Percentiles rank a stretch among this genome's conserved stretches.
Evolutionary conservation across 1,140 invertebrate species (phyloP).

Genomic region (Ostrea edulis): DNA sequence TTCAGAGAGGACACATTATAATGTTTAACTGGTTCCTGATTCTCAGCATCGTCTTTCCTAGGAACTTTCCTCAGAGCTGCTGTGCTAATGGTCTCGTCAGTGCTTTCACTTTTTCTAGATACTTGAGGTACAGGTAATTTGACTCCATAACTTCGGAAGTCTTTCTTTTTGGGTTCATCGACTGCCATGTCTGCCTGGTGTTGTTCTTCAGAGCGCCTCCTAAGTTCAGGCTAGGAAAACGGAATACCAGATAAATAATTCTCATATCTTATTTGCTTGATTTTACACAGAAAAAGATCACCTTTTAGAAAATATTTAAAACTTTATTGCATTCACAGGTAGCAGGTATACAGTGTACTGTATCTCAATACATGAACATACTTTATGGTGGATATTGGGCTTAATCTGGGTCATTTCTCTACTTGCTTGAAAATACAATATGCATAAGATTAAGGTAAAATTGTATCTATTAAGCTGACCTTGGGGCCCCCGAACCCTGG

Average conservation of each 20-base stretch:
- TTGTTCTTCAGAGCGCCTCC: constrained; percentile 13
- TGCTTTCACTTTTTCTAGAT: constrained; percentile 16
- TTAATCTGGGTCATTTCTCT: too few species aligned
- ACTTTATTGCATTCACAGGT: too few species aligned
- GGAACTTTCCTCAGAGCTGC: constrained; percentile 49
- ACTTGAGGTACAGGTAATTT: constrained; percentile 51
- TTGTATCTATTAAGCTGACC: background rate
- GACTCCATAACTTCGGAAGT: constrained; percentile 47
- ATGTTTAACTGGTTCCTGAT: constrained; percentile 10
- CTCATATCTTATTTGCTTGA: too few species aligned
- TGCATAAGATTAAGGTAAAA: too few species aligned
- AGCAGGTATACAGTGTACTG: too few species aligned
- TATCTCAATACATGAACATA: too few species aligned
- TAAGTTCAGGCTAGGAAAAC: background rate
- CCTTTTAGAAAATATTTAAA: too few species aligned
- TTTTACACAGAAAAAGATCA: too few species aligned
- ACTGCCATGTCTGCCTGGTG: constrained; percentile 44
- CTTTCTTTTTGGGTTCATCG: constrained; percentile 46
- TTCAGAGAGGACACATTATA: constrained; percentile 26
- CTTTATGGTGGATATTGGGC: too few species aligned
- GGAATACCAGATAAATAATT: background rate
- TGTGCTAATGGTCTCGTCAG: constrained; percentile 35
- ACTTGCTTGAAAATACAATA: too few species aligned
- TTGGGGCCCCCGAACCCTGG: constrained; percentile 47
- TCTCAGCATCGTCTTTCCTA: background rate